phyloP scores from a whole-genome alignment of 1,140 invertebrate genomes.

The Armadillidium nasatum region DNA sequence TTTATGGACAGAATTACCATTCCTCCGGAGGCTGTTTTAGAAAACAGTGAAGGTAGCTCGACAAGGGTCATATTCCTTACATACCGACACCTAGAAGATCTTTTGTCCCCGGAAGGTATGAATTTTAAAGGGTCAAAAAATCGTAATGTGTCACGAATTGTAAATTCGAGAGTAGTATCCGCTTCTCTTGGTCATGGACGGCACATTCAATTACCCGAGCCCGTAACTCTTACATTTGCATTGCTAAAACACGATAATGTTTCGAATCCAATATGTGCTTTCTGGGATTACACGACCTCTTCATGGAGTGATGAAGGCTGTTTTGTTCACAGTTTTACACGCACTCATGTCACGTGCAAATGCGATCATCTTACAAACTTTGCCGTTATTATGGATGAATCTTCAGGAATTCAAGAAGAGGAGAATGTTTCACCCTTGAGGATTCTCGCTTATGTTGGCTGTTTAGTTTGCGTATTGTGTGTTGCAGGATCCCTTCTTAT shows the following conservation, averaged over 20 bases:
- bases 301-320: slow-evolving; percentile 91
- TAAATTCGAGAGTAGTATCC: slow-evolving; percentile 89
- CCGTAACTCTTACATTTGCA: slow-evolving; percentile 72
- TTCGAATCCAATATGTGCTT: slow-evolving; percentile 85
- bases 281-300: slow-evolving; percentile 85
- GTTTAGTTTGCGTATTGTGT: slow-evolving; percentile 77
- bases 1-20: slow-evolving; percentile 66
- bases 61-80: slow-evolving; percentile 58
- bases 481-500: slow-evolving; percentile 75
- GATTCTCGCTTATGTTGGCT: slow-evolving; percentile 77
- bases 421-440: slow-evolving; percentile 60
- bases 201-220: slow-evolving; percentile 76
- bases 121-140: slow-evolving; percentile 21
- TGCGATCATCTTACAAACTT: slow-evolving; percentile 96
- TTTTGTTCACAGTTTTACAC: slow-evolving; percentile 69
- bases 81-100: slow-evolving; percentile 50
- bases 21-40: slow-evolving; percentile 68
- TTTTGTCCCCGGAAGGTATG: slow-evolving; percentile 45
- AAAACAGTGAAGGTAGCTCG: slow-evolving; percentile 74
- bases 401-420: slow-evolving; percentile 55
- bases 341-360: slow-evolving; percentile 82
- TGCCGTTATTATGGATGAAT: slow-evolving; percentile 86
- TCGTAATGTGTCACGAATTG: slow-evolving; percentile 31
- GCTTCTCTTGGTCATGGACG: slow-evolving; percentile 68
- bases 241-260: slow-evolving; percentile 69